Evolutionary conservation across 1,140 invertebrate species (phyloP), one percentile per base, ranked within the genome.

Genomic region (Procambarus clarkii): DNA sequence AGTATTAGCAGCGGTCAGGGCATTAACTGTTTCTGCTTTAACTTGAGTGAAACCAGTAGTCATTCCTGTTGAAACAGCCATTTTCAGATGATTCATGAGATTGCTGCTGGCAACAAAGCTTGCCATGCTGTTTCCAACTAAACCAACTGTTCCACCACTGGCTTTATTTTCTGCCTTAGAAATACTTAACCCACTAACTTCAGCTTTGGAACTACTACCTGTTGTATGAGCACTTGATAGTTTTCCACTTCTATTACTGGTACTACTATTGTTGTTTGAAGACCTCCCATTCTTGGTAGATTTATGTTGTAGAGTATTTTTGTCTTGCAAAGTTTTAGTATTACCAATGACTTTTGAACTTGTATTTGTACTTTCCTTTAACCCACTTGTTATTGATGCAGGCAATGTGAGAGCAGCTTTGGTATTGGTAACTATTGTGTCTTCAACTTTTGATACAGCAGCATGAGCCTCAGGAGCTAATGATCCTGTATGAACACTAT

Each of bases 331-430:
- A 91, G 24, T 91, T n/a, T 64, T 86, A 71, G 58, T 21, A 80
- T 88, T 91, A 80, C 74, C 74, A 79, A 85, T 44, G 58, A 90
- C 71, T 71, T 91, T 91, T 91, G 89, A 84, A 91, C 89, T 91
- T 60, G 54, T 48, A 76, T 91, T 91, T 91, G 89, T 91, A 91
- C 89, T 91, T 91, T 86, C 89, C 82, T 91, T 91, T 15, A 58
- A 18, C 24, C 64, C 82, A 86, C 82, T 85, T 50, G 54, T 48
- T 60, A 80, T 15, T 88, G 89, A 69, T 71, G 81, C 60, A 69
- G 64, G 81, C 74, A 78, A 69, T 46, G 76, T 71, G 50, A 54
- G 45, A 58, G 58, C 13, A 64, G 54, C 82, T 85, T 78, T 89
- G 79, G 79, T 89, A 74, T 18, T 89, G 64, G 46, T 13, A 54